Conservation (phyloP, 2,797 vertebrate species). For the Danionella dracula region DNA sequence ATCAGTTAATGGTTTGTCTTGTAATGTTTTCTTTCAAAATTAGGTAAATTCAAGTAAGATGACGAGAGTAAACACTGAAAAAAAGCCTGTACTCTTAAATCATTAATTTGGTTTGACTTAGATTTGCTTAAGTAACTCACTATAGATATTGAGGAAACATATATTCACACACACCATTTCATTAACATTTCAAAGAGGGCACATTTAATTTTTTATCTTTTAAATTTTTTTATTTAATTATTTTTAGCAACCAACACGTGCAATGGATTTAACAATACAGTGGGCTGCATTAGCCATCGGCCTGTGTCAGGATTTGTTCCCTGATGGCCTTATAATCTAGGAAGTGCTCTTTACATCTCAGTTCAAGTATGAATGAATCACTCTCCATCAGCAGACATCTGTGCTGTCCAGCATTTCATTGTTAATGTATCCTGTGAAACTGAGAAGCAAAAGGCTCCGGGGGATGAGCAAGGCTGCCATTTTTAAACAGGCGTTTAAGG, state of each 20-base stretch:
- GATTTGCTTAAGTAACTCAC: too few species aligned
- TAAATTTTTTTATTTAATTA: too few species aligned
- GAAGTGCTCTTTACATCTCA: constrained; percentile 40
- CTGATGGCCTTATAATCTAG: constrained; percentile 36
- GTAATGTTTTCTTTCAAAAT: too few species aligned
- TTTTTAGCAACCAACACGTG: constrained; percentile 15
- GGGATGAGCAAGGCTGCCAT: neutral
- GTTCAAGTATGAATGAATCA: constrained; percentile 35
- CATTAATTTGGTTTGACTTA: too few species aligned
- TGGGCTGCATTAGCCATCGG: constrained; percentile 33
- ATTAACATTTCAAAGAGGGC: constrained; percentile 6
- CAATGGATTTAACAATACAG: constrained; percentile 46
- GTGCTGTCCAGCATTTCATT: constrained; percentile 21
- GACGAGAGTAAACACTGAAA: too few species aligned
- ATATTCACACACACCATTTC: too few species aligned
- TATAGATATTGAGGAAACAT: too few species aligned
- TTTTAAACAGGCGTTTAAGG: too few species aligned
- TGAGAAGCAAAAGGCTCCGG: neutral
- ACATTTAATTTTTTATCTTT: constrained; percentile 39
- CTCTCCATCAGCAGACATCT: constrained; percentile 34
- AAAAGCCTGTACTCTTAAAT: too few species aligned
- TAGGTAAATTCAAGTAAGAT: too few species aligned
- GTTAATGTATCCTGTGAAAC: constrained; percentile 34
- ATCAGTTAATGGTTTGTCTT: too few species aligned
- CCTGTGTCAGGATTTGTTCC: constrained; percentile 13